These are phyloP conservation scores for Andrena dorsata DNA, from an alignment of 2,888 invertebrate genomes.

Conservation along the genomic window DNA sequence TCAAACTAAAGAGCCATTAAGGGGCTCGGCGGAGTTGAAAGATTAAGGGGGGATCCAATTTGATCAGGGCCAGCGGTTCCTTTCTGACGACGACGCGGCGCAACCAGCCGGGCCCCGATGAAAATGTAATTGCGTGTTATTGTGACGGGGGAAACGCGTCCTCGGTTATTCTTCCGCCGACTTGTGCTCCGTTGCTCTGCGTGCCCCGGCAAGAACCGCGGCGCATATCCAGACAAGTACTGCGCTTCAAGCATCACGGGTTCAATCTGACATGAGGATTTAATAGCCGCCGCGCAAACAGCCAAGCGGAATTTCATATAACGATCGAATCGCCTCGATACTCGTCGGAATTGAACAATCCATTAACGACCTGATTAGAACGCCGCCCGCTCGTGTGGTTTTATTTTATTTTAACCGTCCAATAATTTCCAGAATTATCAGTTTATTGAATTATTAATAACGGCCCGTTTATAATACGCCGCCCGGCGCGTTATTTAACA, in stretches of 20 bases:
- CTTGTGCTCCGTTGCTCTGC: background rate
- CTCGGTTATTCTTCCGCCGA: background rate
- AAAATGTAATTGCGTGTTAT: constrained; percentile 3
- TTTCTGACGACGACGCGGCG: background rate
- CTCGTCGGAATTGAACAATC: constrained; percentile 14
- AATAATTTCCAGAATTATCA: constrained; percentile 11
- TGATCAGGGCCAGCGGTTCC: background rate
- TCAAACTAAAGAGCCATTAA: constrained; percentile 30
- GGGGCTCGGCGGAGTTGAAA: constrained; percentile 29
- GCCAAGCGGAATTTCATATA: background rate
- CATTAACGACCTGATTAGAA: constrained; percentile 14
- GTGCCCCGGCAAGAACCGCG: background rate
- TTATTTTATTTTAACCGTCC: constrained; percentile 13
- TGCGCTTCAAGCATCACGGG: background rate
- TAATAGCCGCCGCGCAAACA: background rate
- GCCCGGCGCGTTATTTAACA: constrained; percentile 23
- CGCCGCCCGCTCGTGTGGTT: background rate
- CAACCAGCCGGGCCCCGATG: background rate
- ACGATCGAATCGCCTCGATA: background rate
- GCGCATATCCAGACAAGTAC: background rate
- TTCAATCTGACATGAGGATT: background rate
- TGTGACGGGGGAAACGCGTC: no score
- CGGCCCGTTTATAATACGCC: constrained; percentile 10
- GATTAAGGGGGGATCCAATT: constrained; percentile 37
- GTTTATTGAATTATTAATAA: constrained; percentile 38